Evolutionary conservation across 1,140 invertebrate genomes (phyloP).

Genomic region (Hyles vespertilio): DNA sequence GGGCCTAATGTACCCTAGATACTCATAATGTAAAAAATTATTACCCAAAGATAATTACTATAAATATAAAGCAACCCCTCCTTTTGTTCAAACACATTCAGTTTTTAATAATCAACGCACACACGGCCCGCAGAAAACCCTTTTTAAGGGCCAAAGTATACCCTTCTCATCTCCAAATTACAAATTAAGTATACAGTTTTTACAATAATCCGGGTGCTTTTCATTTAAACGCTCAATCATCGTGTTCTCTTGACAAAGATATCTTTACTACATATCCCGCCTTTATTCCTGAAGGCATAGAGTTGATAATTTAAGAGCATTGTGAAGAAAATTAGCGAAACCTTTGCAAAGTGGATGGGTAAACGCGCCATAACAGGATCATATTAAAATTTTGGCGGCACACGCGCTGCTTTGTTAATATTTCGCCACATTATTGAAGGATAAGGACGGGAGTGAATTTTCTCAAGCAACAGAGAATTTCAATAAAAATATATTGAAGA

Average conservation of each 20-base stretch:
- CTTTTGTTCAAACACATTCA: too few relatives aligned
- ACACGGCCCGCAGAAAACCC: constrained; percentile 7
- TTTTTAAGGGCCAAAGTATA: constrained; percentile 8
- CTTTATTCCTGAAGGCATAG: not conserved
- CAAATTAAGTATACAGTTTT: constrained; percentile 24
- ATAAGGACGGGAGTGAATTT: too few relatives aligned
- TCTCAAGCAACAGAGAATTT: too few relatives aligned
- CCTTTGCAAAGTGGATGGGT: constrained; percentile 21
- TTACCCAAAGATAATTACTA: not conserved
- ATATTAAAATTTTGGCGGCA: constrained; percentile 21
- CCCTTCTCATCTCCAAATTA: constrained; percentile 13
- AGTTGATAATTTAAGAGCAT: constrained; percentile 1
- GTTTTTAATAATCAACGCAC: constrained; percentile 1
- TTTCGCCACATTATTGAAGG: too few relatives aligned
- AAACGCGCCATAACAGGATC: constrained; percentile 18
- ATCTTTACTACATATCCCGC: not conserved
- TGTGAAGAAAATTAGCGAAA: not conserved
- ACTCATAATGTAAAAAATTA: not conserved
- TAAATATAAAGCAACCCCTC: not conserved
- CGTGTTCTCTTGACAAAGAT: constrained; percentile 5
- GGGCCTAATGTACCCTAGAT: not conserved
- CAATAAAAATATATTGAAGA: too few relatives aligned
- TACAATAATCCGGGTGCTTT: constrained; percentile 24
- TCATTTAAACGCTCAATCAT: constrained; percentile 23
- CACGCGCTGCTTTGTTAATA: too few relatives aligned